Evolutionary conservation across 2,113 vertebrate genomes (phyloP).

Genomic region (Mustela lutreola): DNA sequence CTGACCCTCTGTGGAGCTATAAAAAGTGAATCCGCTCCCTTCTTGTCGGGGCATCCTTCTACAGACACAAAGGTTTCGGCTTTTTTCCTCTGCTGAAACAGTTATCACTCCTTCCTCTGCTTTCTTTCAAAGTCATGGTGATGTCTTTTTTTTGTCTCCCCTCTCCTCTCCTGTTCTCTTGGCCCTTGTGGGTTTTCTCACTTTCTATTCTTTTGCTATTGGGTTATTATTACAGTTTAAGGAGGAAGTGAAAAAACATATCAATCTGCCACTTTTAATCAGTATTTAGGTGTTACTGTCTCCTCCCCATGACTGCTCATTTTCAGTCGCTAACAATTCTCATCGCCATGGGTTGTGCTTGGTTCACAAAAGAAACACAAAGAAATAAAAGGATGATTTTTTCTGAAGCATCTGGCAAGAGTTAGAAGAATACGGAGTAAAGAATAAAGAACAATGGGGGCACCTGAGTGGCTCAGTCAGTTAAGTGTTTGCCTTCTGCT

Average conservation of each 20-base stretch:
- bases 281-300: neutral
- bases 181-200: neutral
- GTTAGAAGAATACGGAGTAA: neutral
- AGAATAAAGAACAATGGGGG: neutral
- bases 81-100: neutral
- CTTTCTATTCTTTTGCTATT: neutral
- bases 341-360: neutral
- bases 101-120: neutral
- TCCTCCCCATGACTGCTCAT: neutral
- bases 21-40: neutral
- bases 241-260: neutral
- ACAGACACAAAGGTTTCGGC: neutral
- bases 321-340: neutral
- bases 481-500: neutral
- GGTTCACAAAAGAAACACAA: constrained; percentile 30
- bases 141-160: neutral
- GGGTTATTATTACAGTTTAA: neutral
- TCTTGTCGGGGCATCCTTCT: neutral
- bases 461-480: neutral
- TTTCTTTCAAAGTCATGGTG: neutral
- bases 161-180: neutral
- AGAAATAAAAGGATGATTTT: neutral
- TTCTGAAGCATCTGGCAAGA: constrained; percentile 1
- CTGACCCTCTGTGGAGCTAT: neutral
- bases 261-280: constrained; percentile 6